Percentiles rank a stretch among this genome's conserved stretches.
Conservation (phyloP, 2,888 invertebrate species). For the Pseudeuparius sepicola region DNA sequence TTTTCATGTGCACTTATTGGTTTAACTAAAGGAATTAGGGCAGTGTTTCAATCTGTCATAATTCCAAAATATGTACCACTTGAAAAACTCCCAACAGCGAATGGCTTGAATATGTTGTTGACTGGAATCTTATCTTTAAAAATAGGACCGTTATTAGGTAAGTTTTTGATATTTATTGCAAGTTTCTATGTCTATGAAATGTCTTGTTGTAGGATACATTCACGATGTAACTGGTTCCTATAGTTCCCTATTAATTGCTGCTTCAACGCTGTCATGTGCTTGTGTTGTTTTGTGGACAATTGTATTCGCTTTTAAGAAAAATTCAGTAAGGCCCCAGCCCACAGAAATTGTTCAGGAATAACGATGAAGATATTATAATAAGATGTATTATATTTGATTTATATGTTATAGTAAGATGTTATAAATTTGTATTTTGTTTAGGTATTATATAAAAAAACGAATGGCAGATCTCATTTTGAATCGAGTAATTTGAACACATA, state of each 20-base stretch:
- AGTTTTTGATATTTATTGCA: too few species aligned
- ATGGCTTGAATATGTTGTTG: conserved; percentile 35
- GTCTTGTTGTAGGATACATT: conserved; percentile 23
- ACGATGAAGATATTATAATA: too few species aligned
- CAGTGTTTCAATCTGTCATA: conserved; percentile 38
- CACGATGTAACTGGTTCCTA: conserved; percentile 26
- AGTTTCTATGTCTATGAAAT: too few species aligned
- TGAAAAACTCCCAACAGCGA: conserved; percentile 36
- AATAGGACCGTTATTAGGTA: conserved; percentile 38
- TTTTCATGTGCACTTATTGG: conserved; percentile 31
- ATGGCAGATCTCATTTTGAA: background rate
- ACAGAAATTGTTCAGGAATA: too few species aligned
- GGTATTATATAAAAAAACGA: conserved; percentile 11
- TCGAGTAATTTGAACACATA: conserved; percentile 6
- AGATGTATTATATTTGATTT: too few species aligned
- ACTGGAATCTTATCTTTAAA: conserved; percentile 34
- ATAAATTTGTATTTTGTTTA: too few species aligned
- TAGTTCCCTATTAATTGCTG: conserved; percentile 27
- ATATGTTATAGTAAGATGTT: too few species aligned
- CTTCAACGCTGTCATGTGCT: conserved; percentile 25
- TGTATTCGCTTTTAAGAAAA: too few species aligned
- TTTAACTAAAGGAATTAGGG: conserved; percentile 36
- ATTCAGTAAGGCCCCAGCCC: too few species aligned
- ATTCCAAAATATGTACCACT: conserved; percentile 34
- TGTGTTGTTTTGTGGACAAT: conserved; percentile 28